These are phyloP conservation scores for Distichodus sexfasciatus DNA, from an alignment of 2,797 vertebrate species.

Conservation along the genomic window DNA sequence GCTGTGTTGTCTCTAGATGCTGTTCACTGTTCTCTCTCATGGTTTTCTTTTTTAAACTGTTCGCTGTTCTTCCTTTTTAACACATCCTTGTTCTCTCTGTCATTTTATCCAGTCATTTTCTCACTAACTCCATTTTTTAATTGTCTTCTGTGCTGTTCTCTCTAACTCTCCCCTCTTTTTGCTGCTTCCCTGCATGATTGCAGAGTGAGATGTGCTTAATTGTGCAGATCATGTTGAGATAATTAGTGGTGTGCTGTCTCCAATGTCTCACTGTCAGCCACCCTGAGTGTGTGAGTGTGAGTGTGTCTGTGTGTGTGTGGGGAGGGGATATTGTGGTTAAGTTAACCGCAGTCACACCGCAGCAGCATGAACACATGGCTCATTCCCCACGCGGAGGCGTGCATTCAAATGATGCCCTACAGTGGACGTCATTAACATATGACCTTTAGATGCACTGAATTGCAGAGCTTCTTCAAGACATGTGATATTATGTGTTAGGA, in stretches of 20 bases:
- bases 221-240: slow-evolving; percentile 46
- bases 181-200: slow-evolving; percentile 48
- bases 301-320: background rate
- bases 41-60: slow-evolving; percentile 38
- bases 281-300: slow-evolving; percentile 24
- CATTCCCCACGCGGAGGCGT: background rate
- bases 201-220: slow-evolving; percentile 42
- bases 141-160: background rate
- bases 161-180: background rate
- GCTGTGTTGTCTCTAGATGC: no score
- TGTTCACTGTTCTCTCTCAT: background rate
- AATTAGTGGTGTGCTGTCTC: slow-evolving; percentile 41
- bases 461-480: background rate
- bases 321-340: background rate
- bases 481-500: background rate
- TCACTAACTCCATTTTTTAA: background rate
- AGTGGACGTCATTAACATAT: slow-evolving; percentile 7
- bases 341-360: background rate
- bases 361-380: background rate
- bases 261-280: slow-evolving; percentile 12
- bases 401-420: slow-evolving; percentile 9
- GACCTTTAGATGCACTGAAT: slow-evolving; percentile 18
- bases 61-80: background rate
- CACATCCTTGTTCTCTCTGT: background rate
- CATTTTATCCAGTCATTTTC: background rate